Percentiles rank a stretch among this genome's conserved stretches.
Evolutionary conservation across 2,888 invertebrate species (phyloP).

Genomic region (Ptychoptera albimana): DNA sequence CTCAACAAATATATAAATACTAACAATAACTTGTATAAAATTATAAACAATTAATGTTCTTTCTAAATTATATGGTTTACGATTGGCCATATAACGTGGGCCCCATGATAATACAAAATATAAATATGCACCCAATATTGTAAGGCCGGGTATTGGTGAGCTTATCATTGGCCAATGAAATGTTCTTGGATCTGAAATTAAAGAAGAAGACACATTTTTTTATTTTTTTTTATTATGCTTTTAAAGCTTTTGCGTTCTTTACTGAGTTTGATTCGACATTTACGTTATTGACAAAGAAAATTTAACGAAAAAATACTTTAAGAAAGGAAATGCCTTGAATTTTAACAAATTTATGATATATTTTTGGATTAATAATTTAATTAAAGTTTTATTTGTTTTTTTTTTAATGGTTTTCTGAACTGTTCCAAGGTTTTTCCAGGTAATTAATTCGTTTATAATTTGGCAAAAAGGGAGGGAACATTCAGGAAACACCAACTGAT

Average conservation of each 20-base stretch:
- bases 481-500: neutral
- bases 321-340: too few species aligned
- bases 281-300: too few species aligned
- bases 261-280: too few species aligned
- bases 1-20: constrained; percentile 54
- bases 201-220: neutral
- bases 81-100: constrained; percentile 72
- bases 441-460: too few species aligned
- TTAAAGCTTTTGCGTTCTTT: too few species aligned
- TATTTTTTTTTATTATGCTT: neutral
- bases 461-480: neutral
- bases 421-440: too few species aligned
- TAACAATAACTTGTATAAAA: constrained; percentile 71
- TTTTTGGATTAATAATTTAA: too few species aligned
- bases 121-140: constrained; percentile 49
- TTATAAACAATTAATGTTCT: constrained; percentile 72
- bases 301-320: too few species aligned
- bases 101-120: constrained; percentile 64
- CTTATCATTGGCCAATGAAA: constrained; percentile 49
- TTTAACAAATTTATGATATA: too few species aligned
- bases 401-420: too few species aligned
- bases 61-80: constrained; percentile 68
- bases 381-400: too few species aligned
- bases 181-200: constrained; percentile 41
- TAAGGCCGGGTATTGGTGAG: constrained; percentile 50